Base-by-base conservation (phyloP, 2,113 vertebrate species). In the Lepidothrix coronata region DNA sequence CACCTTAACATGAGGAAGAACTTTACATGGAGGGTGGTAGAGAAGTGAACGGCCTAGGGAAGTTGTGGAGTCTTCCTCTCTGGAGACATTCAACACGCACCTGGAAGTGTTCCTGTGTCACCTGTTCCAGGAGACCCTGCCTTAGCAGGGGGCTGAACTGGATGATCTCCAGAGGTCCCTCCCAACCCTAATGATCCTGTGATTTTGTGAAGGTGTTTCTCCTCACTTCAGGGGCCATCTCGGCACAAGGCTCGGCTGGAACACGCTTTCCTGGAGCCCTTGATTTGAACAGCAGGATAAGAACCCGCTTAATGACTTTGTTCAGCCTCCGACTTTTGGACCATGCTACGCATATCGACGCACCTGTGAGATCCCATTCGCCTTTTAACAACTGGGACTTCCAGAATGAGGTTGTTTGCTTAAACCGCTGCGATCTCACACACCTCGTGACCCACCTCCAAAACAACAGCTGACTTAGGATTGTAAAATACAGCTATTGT, bases 311-410 rank as follows among this genome's bases (percentile, higher is more conserved):
- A 25, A 49, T 1, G 15, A 25, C 17, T 15, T 66, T 6, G 43
- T n/a, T n/a, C 57, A 51, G 25, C 23, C 67, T 23, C 55, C 25
- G 33, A 6, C 10, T 49, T 77, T 49, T 12, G 15, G 44, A 17
- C 1, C 1, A 4, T 8, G 19, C 19, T 19, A 9, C 57, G n/a
- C 27, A 10, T 0, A 2, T 5, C 3, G 25, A 33, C 1, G 4
- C 54, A 31, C 30, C 27, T 2, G 11, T 5, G 39, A 8, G 30
- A 2, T 10, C 22, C 41, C 14, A 12, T 22, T 20, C 11, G 13
- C 12, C 15, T 54, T 70, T n/a, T 6, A 51, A 7, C 15, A 33
- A 44, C 12, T 1, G 13, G 6, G 9, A 44, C 67, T 43, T 76
- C 59, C 41, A 11, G 57, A 41, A 33, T 2, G 20, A 54, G 23